These are phyloP conservation scores for Ormyrus nitidulus DNA, from an alignment of 2,888 invertebrate species.

Conservation along the genomic window DNA sequence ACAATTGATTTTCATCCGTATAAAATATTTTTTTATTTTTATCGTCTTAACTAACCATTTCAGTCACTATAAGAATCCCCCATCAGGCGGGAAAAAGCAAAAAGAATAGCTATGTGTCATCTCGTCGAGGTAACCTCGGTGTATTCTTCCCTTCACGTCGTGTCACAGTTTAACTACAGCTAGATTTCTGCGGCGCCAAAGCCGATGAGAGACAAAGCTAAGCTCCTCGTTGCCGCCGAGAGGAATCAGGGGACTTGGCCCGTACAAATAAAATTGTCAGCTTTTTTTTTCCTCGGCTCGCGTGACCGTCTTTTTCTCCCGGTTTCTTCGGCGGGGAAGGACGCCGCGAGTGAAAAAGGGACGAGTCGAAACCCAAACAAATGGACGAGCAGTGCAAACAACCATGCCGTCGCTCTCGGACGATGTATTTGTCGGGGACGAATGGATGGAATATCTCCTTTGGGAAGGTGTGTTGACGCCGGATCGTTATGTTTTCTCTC, in stretches of 20 bases:
- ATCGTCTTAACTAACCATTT: no score
- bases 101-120: no score
- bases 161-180: neutral
- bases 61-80: no score
- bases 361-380: conserved; percentile 20
- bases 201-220: conserved; percentile 23
- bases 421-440: conserved; percentile 4
- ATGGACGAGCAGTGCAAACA: conserved; percentile 24
- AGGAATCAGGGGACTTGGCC: conserved; percentile 22
- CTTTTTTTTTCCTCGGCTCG: neutral
- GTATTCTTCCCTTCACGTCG: no score
- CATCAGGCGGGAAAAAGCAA: no score
- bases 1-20: no score
- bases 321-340: no score
- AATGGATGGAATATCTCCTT: conserved; percentile 6
- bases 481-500: neutral
- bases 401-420: neutral
- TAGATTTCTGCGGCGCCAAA: conserved; percentile 1
- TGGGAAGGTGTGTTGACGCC: conserved; percentile 4
- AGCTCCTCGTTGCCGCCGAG: neutral
- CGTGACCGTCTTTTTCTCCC: no score
- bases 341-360: neutral
- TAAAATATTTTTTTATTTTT: no score
- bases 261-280: conserved; percentile 42
- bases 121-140: no score